Base-by-base conservation (phyloP, 2,113 vertebrate species). In the Hydropotes inermis region DNA sequence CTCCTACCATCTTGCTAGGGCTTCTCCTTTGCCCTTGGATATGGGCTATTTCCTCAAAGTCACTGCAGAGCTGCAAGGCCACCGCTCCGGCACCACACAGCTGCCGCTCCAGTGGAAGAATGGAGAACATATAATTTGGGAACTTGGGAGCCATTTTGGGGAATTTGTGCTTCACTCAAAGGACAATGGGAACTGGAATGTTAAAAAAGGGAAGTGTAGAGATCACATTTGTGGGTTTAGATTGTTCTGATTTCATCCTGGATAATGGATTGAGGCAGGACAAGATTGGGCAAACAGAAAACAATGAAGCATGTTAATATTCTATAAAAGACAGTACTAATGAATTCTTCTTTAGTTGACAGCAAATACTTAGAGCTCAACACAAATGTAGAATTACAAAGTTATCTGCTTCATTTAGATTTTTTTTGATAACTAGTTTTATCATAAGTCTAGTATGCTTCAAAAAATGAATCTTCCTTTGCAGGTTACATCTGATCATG, bases 321-420 rank as follows among this genome's bases (percentile, higher is more conserved):
- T 84, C 36, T 87, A 23, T 64, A 93, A 79, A 84, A 86, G 60
- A 55, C 11, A 60, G 6, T 33, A 57, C 47, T 86, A 85, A 60
- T 47, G 36, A 94, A 57, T 92, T 87, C 79, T 81, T 89, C 79
- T 89, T 83, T 36, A 85, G 64, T 58, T 91, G 70, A 89, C 11
- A 89, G 92, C 47, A 93, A 70, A 93, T 89, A 92, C 58, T 92
- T 93, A n/a, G 45, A 94, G 64, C 90, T 94, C 39, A 89, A 36
- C 27, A 60, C 23, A 33, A 92, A 61, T 8, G 5, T 43, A 61
- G 25, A 58, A 74, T 89, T 96, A 94, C 57, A 89, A 95, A 94
- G 36, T 93, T 95, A 96, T 23, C 58, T 90, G 60, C 52, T 96
- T 98, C 58, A 57, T 67, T 96, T 87, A 87, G 7, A 30, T 30